Base-by-base conservation (phyloP, 2,888 invertebrate genomes). In the Sylvicola fuscatus region DNA sequence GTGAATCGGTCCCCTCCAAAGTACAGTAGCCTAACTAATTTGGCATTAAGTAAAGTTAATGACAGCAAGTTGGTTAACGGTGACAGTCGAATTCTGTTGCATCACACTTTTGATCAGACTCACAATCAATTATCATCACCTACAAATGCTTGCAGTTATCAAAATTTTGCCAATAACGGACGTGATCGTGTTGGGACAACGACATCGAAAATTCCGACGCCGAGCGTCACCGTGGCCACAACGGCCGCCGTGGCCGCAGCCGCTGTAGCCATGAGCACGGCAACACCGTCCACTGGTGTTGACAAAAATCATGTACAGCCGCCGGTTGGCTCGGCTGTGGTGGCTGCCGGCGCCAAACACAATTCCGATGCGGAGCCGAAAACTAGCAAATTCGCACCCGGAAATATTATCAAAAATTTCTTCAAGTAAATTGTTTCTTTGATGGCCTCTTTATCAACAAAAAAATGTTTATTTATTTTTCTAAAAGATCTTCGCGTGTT, bases 331-430 rank as follows among this genome's bases (percentile, higher is more conserved):
- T 12, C 37, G 26, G 21, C 13, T 17, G 11, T 16, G 17, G 21
- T 28, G 54, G 42, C 47, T 52, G 45, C 55, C 53, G 46, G 50
- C 52, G 48, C 49, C 58, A 40, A 49, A 13, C 16, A 21, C 4
- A 21, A 21, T 21, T 21, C 21, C 21, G 21, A 21, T 21, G 21
- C 8, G 21, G 12, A 29, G 14, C 4, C 73, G 49, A 72, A 74
- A 34, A 64, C 68, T 39, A 73, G 73, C 58, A 80, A 82, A 64
- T 73, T 83, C 54, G 81, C 84, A 50, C 76, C 82, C 39, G 78
- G 79, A 57, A 79, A 78, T 69, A 83, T 87, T 66, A 84, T 89
- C 74, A 87, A 87, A 72, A 87, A 86, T 69, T 86, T 87, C 69
- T 87, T 89, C 79, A 89, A 89, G 89, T 89, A 84, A 72, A 66